Percentiles rank a stretch among this genome's conserved stretches.
These are phyloP conservation scores for Pelobates fuscus DNA, from an alignment of 2,113 vertebrate genomes.

Conservation along the genomic window DNA sequence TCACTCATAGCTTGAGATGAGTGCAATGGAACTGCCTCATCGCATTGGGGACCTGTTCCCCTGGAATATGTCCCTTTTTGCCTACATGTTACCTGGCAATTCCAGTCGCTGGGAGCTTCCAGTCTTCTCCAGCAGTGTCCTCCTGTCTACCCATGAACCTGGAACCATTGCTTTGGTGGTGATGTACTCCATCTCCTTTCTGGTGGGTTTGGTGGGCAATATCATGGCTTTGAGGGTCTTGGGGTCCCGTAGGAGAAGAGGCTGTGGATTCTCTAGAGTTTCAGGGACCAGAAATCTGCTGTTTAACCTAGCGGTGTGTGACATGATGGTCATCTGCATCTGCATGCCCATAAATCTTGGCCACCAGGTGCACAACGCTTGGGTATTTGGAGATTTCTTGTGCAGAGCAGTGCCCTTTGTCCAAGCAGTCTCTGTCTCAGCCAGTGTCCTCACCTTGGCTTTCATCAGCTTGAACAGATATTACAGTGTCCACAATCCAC, in stretches of 20 bases:
- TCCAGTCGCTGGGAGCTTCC: slow-evolving; percentile 47
- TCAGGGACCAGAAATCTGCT: slow-evolving; percentile 63
- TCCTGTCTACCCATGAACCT: slow-evolving; percentile 65
- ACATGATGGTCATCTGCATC: slow-evolving; percentile 69
- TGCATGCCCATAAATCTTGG: slow-evolving; percentile 69
- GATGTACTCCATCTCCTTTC: slow-evolving; percentile 64
- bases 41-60: slow-evolving; percentile 48
- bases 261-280: slow-evolving; percentile 55
- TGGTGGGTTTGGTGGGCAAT: slow-evolving; percentile 62
- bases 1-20: neutral
- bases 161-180: slow-evolving; percentile 62
- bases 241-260: slow-evolving; percentile 52
- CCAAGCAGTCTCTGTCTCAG: slow-evolving; percentile 66
- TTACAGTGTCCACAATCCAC: slow-evolving; percentile 66
- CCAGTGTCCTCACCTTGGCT: slow-evolving; percentile 65
- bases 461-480: slow-evolving; percentile 67
- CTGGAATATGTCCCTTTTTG: slow-evolving; percentile 56
- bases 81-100: slow-evolving; percentile 45
- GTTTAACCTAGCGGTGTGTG: slow-evolving; percentile 65
- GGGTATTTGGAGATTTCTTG: slow-evolving; percentile 67
- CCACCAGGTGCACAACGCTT: slow-evolving; percentile 65
- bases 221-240: slow-evolving; percentile 63
- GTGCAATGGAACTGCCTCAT: slow-evolving; percentile 8
- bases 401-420: slow-evolving; percentile 67
- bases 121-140: slow-evolving; percentile 56